A percentile compares a stretch with the other conserved stretches of the same genome.
These are phyloP conservation scores for Dynastes hyllus DNA, from an alignment of 2,888 invertebrate species.

Conservation along the genomic window DNA sequence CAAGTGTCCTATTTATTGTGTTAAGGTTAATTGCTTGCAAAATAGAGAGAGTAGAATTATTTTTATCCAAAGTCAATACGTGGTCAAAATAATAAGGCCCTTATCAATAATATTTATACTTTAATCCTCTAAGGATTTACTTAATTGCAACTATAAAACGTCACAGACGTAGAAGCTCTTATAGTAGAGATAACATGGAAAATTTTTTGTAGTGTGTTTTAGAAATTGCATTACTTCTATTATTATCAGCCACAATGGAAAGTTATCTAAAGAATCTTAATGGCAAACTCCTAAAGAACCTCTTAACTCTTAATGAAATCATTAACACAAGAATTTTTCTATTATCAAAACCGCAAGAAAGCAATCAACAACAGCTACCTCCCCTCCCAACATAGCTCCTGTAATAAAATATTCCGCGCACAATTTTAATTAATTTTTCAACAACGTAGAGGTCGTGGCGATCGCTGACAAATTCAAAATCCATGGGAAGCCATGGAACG, in stretches of 20 bases:
- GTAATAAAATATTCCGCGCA: slow-evolving; percentile 3
- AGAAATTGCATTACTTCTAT: too few species aligned
- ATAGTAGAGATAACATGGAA: too few species aligned
- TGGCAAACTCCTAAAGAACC: neutral
- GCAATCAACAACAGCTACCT: neutral
- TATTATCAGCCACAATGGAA: too few species aligned
- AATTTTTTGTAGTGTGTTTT: too few species aligned
- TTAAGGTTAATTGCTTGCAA: slow-evolving; percentile 19
- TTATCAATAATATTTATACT: too few species aligned
- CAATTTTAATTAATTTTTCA: slow-evolving; percentile 3
- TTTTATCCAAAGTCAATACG: neutral
- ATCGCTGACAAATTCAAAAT: too few species aligned
- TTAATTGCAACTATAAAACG: too few species aligned
- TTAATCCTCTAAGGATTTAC: too few species aligned
- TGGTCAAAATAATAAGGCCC: neutral
- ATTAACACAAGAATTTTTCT: slow-evolving; percentile 7
- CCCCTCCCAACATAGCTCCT: neutral
- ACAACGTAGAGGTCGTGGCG: neutral
- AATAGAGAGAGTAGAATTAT: slow-evolving; percentile 19
- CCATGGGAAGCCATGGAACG: too few species aligned
- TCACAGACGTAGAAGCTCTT: too few species aligned
- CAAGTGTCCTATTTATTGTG: neutral
- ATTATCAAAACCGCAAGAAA: neutral
- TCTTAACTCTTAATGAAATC: slow-evolving; percentile 10
- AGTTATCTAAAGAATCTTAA: neutral